Conservation (phyloP, 2,797 vertebrate genomes). For the Brotula barbata region DNA sequence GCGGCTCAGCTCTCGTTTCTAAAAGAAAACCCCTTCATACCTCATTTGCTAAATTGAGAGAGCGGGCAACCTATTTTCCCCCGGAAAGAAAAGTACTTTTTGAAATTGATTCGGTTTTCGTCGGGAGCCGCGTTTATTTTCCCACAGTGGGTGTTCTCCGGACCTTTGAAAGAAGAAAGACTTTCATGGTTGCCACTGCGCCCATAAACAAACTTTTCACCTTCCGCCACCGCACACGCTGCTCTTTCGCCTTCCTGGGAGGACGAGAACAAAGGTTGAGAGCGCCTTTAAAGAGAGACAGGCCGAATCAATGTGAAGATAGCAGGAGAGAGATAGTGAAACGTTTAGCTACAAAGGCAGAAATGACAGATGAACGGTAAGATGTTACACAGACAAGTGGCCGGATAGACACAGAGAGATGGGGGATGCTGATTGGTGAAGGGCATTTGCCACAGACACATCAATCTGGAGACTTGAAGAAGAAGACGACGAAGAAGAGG, state of each 20-base stretch:
- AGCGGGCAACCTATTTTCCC: constrained; percentile 8
- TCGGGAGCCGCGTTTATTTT: constrained; percentile 33
- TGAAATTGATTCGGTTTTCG: constrained; percentile 45
- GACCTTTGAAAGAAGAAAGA: constrained; percentile 19
- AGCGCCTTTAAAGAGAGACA: constrained; percentile 46
- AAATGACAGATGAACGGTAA: constrained; percentile 59
- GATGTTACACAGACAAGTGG: constrained; percentile 56
- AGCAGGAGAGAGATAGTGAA: constrained; percentile 49
- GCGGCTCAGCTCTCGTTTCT: constrained; percentile 1
- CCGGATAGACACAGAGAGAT: constrained; percentile 58
- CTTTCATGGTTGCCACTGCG: constrained; percentile 35
- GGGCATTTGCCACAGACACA: constrained; percentile 64
- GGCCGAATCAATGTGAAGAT: constrained; percentile 51
- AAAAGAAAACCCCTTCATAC: constrained; percentile 14
- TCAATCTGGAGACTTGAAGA: constrained; percentile 71
- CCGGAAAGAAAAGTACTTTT: constrained; percentile 34
- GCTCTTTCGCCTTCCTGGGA: constrained; percentile 47
- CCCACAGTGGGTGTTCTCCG: constrained; percentile 8
- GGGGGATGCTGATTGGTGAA: constrained; percentile 57
- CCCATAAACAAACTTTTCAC: constrained; percentile 46
- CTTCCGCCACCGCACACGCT: constrained; percentile 36
- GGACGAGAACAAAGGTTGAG: constrained; percentile 49
- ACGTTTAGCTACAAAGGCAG: constrained; percentile 52
- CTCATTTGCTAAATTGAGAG: constrained; percentile 26
- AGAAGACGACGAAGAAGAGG: too few relatives aligned